Evolutionary conservation across 2,113 vertebrate species (phyloP).

Genomic region (Melanotaenia duboulayi): DNA sequence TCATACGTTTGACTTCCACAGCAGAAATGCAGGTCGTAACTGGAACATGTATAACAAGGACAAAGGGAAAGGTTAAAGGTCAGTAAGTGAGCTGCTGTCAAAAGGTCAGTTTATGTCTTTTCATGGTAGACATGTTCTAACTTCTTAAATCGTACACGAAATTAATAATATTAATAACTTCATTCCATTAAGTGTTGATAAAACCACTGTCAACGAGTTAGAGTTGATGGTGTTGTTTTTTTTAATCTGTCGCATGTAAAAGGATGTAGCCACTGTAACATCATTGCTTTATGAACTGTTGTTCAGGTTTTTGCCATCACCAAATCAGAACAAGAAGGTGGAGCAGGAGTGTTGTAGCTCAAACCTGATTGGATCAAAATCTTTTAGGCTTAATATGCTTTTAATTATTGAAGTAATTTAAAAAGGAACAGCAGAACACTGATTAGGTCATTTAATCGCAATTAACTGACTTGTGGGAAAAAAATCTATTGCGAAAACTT

Average conservation of each 20-base stretch:
- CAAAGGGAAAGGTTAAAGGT: slow-evolving; percentile 49
- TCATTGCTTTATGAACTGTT: too few species aligned
- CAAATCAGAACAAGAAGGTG: too few species aligned
- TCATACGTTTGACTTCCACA: background rate
- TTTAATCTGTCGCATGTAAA: too few species aligned
- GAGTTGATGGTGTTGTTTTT: background rate
- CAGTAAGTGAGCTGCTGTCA: slow-evolving; percentile 17
- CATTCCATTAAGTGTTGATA: background rate
- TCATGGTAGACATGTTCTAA: background rate
- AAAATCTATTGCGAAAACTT: background rate
- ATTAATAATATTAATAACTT: too few species aligned
- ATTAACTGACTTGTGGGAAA: background rate
- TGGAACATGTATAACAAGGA: slow-evolving; percentile 30
- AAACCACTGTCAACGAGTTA: too few species aligned
- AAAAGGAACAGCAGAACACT: background rate
- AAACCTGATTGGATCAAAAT: background rate
- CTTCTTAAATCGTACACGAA: background rate
- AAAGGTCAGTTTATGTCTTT: slow-evolving; percentile 9
- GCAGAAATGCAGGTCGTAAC: slow-evolving; percentile 34
- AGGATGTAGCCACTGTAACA: too few species aligned
- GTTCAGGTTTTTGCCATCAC: too few species aligned
- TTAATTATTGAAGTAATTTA: background rate
- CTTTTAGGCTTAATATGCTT: background rate
- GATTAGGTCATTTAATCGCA: background rate
- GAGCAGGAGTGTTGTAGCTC: background rate